Conservation (phyloP, 2,113 vertebrate species). For the Protobothrops flavoviridis region DNA sequence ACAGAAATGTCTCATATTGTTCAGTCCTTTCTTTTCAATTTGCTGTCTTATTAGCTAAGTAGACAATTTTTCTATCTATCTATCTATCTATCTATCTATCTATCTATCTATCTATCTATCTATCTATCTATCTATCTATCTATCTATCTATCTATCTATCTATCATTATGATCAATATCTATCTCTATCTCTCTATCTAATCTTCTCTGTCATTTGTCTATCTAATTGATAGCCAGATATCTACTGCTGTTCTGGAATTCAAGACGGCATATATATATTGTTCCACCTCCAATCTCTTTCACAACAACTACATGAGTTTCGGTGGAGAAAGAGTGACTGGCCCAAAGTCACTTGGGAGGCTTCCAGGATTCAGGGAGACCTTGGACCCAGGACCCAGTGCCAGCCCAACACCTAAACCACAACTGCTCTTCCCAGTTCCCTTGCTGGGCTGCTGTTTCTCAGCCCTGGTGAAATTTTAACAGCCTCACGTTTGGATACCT, state of each 20-base stretch:
- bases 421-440: neutral
- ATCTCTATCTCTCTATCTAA: too few species aligned
- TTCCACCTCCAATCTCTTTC: neutral
- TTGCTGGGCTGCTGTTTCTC: neutral
- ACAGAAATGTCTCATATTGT: neutral
- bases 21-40: neutral
- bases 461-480: neutral
- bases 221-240: neutral
- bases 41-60: neutral
- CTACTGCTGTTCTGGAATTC: neutral
- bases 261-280: neutral
- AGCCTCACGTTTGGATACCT: fast-evolving
- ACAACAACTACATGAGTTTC: neutral
- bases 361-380: neutral
- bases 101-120: too few species aligned
- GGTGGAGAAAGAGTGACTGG: neutral
- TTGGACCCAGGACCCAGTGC: neutral
- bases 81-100: too few species aligned
- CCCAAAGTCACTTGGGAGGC: neutral
- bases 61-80: too few species aligned
- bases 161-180: too few species aligned
- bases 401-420: neutral
- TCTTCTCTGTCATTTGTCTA: neutral
- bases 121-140: too few species aligned
- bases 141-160: too few species aligned